Percentiles rank a stretch among this genome's conserved stretches.
phyloP scores from a whole-genome alignment of 2,113 vertebrate genomes.

The Myotis lucifugus region DNA sequence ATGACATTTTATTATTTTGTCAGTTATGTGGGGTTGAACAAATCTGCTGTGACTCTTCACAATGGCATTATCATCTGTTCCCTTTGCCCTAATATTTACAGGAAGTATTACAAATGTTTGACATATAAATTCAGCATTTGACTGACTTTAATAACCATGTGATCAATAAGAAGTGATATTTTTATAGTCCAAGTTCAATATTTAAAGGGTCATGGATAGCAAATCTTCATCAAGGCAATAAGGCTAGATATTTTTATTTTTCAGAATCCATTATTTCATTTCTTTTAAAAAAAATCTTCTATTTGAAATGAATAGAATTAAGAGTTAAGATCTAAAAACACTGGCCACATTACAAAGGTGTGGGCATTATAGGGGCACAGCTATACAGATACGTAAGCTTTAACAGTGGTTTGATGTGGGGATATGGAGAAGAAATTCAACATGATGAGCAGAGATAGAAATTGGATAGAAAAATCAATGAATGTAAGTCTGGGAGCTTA shows the following conservation, averaged over 20 bases:
- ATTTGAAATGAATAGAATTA: slow-evolving; percentile 64
- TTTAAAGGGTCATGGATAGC: slow-evolving; percentile 90
- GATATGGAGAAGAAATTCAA: slow-evolving; percentile 58
- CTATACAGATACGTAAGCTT: not conserved
- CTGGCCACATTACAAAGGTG: not conserved
- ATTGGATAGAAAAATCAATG: slow-evolving; percentile 61
- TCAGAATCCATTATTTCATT: slow-evolving; percentile 66
- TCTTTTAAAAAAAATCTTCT: slow-evolving; percentile 39
- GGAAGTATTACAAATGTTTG: slow-evolving; percentile 92
- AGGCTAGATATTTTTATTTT: slow-evolving; percentile 88
- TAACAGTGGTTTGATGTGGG: slow-evolving; percentile 11
- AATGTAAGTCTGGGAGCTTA: slow-evolving; percentile 66
- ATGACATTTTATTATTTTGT: slow-evolving; percentile 81
- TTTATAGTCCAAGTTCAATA: slow-evolving; percentile 96
- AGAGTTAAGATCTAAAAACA: slow-evolving; percentile 73
- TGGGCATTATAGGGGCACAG: not conserved
- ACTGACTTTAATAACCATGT: slow-evolving; percentile 98
- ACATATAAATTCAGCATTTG: slow-evolving; percentile 96
- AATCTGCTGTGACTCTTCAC: slow-evolving; percentile 76
- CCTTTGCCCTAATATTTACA: slow-evolving; percentile 86
- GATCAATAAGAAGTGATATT: slow-evolving; percentile 99
- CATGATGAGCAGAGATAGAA: slow-evolving; percentile 39
- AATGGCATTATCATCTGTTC: slow-evolving; percentile 78
- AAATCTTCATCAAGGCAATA: slow-evolving; percentile 94
- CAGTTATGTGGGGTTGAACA: slow-evolving; percentile 75